phyloP scores from a whole-genome alignment of 2,113 vertebrate genomes.

The Megalops atlanticus region DNA sequence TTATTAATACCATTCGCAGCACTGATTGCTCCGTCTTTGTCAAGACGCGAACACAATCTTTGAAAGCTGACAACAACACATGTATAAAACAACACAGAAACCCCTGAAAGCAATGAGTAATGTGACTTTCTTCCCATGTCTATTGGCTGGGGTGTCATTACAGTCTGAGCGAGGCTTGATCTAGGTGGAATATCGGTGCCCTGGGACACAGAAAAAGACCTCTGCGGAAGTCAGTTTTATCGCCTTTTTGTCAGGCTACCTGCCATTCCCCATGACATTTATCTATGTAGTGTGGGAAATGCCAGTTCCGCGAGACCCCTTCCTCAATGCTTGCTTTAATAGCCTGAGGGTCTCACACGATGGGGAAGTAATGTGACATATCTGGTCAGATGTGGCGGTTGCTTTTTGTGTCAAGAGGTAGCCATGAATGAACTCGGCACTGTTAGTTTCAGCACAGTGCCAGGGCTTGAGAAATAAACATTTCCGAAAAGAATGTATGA shows the following conservation, averaged over 20 bases:
- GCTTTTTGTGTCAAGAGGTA: neutral
- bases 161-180: neutral
- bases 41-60: neutral
- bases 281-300: constrained; percentile 30
- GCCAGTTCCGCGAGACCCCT: constrained; percentile 33
- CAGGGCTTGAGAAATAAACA: neutral
- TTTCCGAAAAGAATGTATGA: neutral
- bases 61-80: neutral
- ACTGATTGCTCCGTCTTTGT: neutral
- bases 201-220: neutral
- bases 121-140: neutral
- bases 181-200: neutral
- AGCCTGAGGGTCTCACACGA: constrained; percentile 14
- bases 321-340: constrained; percentile 40
- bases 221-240: constrained; percentile 12
- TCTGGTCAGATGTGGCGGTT: constrained; percentile 20
- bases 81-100: neutral
- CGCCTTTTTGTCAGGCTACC: constrained; percentile 26
- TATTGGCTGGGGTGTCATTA: neutral
- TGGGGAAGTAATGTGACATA: constrained; percentile 4
- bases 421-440: neutral
- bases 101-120: neutral
- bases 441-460: neutral
- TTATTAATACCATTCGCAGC: neutral
- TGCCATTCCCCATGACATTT: constrained; percentile 22